Base-by-base conservation (phyloP, 2,113 vertebrate genomes). In the Ptyas mucosa region DNA sequence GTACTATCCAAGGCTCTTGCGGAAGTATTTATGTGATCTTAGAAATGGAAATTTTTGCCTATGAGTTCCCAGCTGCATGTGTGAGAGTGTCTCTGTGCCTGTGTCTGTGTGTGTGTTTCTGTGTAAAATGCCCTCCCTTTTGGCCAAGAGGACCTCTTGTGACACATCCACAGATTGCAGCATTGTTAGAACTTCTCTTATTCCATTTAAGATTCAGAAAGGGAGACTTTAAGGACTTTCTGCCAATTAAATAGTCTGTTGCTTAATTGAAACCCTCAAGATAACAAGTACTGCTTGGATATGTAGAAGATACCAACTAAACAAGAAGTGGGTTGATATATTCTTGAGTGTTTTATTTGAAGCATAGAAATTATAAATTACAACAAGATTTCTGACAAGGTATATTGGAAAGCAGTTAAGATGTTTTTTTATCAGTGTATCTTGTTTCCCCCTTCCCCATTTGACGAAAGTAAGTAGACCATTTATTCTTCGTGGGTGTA, bases 361-460 rank as follows among this genome's bases (percentile, higher is more conserved):
- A 81, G 91, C 24, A 89, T 89, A 89, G 89, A 92, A 92, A 92
- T 92, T 88, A 89, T 89, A 88, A 92, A 92, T 92, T 92, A 81
- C 55, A 92, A 89, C 39, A 49, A 51, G 69, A 54, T 92, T 69
- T 75, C 23, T 92, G 58, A 24, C n/a, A 46, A 75, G 5, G 24
- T 75, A 52, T 81, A 75, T 89, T 34, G 61, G 89, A 51, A 85
- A 81, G 26, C 26, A 46, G 24, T 61, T 43, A 81, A 75, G 15
- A 21, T 55, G 21, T 88, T 88, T n/a, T 69, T 34, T 69, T 49
- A 55, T 92, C 34, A 46, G 23, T 54, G 54, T 24, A 89, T 4
- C 34, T 88, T 43, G 2, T 46, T 54, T 57, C 55, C 5, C 39
- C 23, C 29, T 34, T 52, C 52, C 9, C 15, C 24, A 49, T 53